Evolutionary conservation across 2,113 vertebrate genomes (phyloP), one percentile per base, ranked within the genome.

Genomic region (Stomatorhinus ivindoensis): DNA sequence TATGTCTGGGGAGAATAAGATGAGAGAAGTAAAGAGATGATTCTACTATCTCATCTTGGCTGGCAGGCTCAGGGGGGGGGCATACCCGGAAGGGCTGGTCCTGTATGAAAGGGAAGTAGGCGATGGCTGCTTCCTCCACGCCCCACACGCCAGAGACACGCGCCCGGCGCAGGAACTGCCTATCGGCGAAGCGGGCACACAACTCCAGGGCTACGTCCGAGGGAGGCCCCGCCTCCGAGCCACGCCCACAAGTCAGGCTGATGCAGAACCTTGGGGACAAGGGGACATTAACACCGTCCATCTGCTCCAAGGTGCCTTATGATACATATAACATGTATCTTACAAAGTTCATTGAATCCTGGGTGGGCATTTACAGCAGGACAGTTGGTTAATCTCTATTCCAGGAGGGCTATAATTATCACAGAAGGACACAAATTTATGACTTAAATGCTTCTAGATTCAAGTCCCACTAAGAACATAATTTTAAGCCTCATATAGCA

Each of bases 41-140:
- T 61, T 61, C 24, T n/a, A 61, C 6, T 61, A 61, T 61, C 21
- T 61, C 24, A 58, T 58, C 55, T 58, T 24, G 6, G 55, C 9
- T n/a, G 17, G 3, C 13, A 51, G 15, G 17, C 53, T 55, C 8
- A 80, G 46, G n/a, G n/a, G 48, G 4, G 58, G 91, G 92, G 95
- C 95, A 97, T 96, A 99, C 98, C 96, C 97, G 96, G 93, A 99
- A 99, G 39, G 98, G 98, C 93, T 99, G 98, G 92, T 99, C 98
- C 0, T 97, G 97, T 92, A 99, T 99, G 95, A 99, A 99, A 0
- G 98, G 98, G 61, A 99, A 99, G 93, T 99, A 99, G 86, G 94
- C 94, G 87, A 98, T 98, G 69, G 98, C 95, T 0, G 96, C 96
- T 89, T 99, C 98, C 92, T 98, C 98, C 91, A 96, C 96, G 1